Conservation (phyloP, 2,888 invertebrate species). For the Thera obeliscata region DNA sequence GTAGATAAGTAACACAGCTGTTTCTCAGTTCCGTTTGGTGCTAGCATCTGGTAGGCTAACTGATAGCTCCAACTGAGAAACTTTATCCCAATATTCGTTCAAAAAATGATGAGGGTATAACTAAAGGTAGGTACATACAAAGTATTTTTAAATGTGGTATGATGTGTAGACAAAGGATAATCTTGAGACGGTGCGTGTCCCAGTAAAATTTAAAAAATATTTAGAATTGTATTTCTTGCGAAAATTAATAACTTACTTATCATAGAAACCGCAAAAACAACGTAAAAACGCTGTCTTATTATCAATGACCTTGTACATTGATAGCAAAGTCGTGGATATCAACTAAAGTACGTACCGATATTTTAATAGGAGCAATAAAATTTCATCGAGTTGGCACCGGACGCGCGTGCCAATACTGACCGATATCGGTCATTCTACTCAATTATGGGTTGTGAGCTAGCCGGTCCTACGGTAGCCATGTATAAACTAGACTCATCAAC, state of each 20-base stretch:
- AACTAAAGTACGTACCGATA: slow-evolving; percentile 2
- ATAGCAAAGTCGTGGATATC: not conserved
- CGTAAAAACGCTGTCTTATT: not conserved
- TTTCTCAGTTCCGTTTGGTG: not conserved
- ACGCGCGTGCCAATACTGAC: slow-evolving; percentile 45
- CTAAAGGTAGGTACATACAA: no score
- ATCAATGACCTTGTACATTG: slow-evolving; percentile 4
- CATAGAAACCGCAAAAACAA: no score
- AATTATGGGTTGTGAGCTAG: slow-evolving; percentile 22
- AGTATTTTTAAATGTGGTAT: no score
- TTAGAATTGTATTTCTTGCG: no score
- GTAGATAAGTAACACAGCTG: not conserved
- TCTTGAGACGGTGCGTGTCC: no score
- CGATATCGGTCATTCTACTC: slow-evolving; percentile 43
- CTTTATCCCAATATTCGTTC: no score
- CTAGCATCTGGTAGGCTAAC: not conserved
- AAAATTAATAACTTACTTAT: no score
- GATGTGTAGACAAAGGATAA: no score
- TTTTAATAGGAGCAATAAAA: slow-evolving; percentile 13
- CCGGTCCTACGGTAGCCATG: not conserved
- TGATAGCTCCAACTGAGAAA: no score
- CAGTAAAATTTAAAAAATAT: no score
- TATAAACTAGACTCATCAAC: no score
- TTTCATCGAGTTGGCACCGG: slow-evolving; percentile 42
- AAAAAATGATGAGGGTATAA: no score